Conservation (phyloP, 2,797 vertebrate species). For the Enteromius treurensis region DNA sequence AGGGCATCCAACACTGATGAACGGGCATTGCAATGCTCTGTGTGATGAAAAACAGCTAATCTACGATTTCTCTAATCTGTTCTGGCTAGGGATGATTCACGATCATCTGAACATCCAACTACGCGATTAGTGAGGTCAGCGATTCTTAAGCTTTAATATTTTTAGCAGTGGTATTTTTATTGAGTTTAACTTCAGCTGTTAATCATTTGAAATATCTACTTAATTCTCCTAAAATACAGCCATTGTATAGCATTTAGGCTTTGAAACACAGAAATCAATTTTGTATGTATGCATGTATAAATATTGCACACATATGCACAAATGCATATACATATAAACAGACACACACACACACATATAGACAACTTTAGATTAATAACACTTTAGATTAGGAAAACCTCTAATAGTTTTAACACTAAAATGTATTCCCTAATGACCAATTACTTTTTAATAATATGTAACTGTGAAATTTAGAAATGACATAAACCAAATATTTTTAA, state of each 20-base stretch:
- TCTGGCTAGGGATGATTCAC: neutral
- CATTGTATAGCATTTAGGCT: neutral
- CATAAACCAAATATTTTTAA: neutral
- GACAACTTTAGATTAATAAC: too few species aligned
- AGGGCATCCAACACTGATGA: conserved; percentile 20
- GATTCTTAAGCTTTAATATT: neutral
- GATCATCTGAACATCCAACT: neutral
- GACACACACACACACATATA: too few species aligned
- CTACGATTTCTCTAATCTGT: conserved; percentile 30
- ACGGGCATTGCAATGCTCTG: conserved; percentile 3
- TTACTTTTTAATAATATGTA: too few species aligned
- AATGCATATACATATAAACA: too few species aligned
- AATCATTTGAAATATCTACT: neutral
- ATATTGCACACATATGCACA: too few species aligned
- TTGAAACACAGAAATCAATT: neutral
- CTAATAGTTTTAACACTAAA: neutral
- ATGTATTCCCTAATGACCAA: neutral
- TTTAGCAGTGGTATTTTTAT: conserved; percentile 1
- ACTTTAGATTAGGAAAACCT: too few species aligned
- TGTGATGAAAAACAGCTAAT: conserved; percentile 24
- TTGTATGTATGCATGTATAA: too few species aligned
- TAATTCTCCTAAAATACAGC: neutral
- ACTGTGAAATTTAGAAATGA: neutral
- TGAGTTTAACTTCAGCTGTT: neutral
- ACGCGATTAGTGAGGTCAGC: conserved; percentile 10